These are phyloP conservation scores for Glaucidium brasilianum DNA, from an alignment of 2,113 vertebrate species.

Conservation along the genomic window DNA sequence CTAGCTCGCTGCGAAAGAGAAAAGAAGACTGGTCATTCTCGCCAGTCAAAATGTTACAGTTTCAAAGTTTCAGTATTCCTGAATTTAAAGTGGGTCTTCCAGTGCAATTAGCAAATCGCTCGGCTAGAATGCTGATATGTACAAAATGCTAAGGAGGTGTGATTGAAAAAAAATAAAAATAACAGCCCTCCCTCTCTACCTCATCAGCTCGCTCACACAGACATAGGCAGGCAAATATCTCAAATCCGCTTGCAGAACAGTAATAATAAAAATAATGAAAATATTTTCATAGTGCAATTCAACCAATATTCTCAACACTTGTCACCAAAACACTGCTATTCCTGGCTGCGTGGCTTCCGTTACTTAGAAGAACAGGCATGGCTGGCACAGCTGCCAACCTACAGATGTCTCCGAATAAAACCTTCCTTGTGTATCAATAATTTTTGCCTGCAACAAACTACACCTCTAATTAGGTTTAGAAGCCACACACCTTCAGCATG, in stretches of 20 bases:
- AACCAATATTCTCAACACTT: constrained; percentile 46
- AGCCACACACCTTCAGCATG: not conserved
- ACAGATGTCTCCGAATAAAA: constrained; percentile 68
- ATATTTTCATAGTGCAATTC: constrained; percentile 47
- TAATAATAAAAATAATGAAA: constrained; percentile 45
- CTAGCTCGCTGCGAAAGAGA: constrained; percentile 70
- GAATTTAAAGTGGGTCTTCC: constrained; percentile 52
- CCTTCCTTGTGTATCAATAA: constrained; percentile 46
- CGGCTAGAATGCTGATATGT: constrained; percentile 43
- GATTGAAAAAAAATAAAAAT: not conserved
- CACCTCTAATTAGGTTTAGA: constrained; percentile 24
- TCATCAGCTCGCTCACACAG: not conserved
- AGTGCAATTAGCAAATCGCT: constrained; percentile 44
- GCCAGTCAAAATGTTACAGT: constrained; percentile 68
- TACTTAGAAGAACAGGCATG: constrained; percentile 45
- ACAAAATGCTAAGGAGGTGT: constrained; percentile 17
- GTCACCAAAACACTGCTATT: constrained; percentile 27
- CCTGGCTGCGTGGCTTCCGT: constrained; percentile 28
- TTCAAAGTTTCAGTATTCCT: constrained; percentile 61
- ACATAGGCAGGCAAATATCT: not conserved
- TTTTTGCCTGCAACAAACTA: constrained; percentile 25
- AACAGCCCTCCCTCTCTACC: not conserved
- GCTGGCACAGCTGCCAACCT: constrained; percentile 66
- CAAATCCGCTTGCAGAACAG: not conserved
- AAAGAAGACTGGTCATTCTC: constrained; percentile 76